These are phyloP conservation scores for Carabus problematicus DNA, from an alignment of 2,888 invertebrate species.

Conservation along the genomic window DNA sequence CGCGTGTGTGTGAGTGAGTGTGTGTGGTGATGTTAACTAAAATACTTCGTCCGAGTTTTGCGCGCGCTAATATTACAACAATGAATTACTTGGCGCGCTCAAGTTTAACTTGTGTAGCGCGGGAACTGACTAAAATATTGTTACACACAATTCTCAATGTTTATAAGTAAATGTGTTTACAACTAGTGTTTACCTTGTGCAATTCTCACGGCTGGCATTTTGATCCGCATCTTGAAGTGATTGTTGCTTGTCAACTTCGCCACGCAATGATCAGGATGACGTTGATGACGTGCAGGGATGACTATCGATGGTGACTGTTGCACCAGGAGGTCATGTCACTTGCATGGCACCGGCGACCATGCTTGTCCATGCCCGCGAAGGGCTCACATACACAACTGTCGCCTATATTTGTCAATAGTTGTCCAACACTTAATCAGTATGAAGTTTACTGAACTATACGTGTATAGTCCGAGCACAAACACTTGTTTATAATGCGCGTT, in stretches of 20 bases:
- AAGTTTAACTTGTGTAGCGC: not conserved
- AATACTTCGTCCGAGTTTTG: not conserved
- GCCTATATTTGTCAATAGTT: conserved; percentile 10
- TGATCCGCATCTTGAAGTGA: conserved; percentile 88
- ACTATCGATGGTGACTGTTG: not conserved
- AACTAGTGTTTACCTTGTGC: conserved; percentile 81
- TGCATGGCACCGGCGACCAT: conserved; percentile 6
- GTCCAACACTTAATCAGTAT: too few relatives aligned
- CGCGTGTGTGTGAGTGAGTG: too few relatives aligned
- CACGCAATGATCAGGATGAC: not conserved
- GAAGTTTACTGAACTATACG: too few relatives aligned
- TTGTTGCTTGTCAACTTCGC: not conserved
- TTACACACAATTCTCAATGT: not conserved
- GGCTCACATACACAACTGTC: conserved; percentile 17
- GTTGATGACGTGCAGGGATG: not conserved
- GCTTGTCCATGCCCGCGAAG: conserved; percentile 18
- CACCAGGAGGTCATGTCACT: conserved; percentile 36
- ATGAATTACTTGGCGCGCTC: not conserved
- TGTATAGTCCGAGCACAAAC: too few relatives aligned
- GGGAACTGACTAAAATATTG: not conserved
- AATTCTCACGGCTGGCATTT: conserved; percentile 96
- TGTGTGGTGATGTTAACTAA: too few relatives aligned
- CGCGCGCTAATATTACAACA: conserved; percentile 5
- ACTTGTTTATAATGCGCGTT: too few relatives aligned
- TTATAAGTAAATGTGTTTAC: not conserved